phyloP scores from a whole-genome alignment of 2,797 vertebrate species.

The Potorous gilbertii region DNA sequence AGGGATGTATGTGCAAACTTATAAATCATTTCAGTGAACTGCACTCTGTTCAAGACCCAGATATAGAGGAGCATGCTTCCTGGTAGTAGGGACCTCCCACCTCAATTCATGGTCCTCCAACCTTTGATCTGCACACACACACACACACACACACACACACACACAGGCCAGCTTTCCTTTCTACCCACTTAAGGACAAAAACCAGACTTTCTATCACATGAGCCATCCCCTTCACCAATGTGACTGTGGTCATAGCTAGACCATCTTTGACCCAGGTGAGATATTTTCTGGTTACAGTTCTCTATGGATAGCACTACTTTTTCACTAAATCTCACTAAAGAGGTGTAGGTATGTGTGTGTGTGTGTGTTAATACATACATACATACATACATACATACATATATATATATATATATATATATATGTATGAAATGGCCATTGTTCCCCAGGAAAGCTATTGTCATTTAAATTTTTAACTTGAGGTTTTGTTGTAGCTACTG shows the following conservation, averaged over 20 bases:
- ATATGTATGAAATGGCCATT: not conserved
- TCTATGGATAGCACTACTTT: not conserved
- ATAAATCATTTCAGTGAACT: not conserved
- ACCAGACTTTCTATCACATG: not conserved
- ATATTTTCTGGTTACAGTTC: not conserved
- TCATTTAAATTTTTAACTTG: not conserved
- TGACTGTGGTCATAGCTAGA: not conserved
- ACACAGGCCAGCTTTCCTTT: not conserved
- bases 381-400: not conserved
- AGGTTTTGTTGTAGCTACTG: not conserved
- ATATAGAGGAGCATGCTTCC: not conserved
- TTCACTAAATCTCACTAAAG: not conserved
- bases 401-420: no score
- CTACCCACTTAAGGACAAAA: not conserved
- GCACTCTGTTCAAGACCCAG: not conserved
- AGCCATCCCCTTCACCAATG: not conserved
- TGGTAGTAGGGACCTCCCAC: not conserved
- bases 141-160: no score
- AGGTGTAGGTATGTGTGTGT: no score
- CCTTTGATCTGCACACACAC: not conserved
- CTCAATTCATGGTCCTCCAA: not conserved
- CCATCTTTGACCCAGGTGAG: not conserved
- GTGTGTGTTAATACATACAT: no score
- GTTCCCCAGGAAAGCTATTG: not conserved
- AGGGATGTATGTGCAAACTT: not conserved